These are phyloP conservation scores for Drosophila pseudotalamancana DNA, from an alignment of 2,888 invertebrate species.

Conservation along the genomic window DNA sequence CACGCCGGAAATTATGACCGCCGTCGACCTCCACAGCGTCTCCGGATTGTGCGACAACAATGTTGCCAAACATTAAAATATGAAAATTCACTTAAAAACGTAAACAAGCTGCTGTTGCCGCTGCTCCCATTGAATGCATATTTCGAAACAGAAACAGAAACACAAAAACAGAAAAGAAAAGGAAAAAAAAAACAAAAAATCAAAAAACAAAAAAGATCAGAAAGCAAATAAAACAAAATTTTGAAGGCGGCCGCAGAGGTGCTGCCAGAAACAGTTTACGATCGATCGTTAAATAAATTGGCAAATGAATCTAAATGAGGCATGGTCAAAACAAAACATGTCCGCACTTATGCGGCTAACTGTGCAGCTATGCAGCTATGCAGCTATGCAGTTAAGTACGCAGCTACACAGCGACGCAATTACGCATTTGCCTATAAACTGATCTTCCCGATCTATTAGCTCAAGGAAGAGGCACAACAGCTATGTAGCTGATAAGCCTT, in stretches of 20 bases:
- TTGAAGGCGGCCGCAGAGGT: constrained; percentile 45
- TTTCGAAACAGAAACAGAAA: constrained; percentile 29
- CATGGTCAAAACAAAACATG: constrained; percentile 69
- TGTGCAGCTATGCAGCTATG: constrained; percentile 11
- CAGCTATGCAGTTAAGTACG: neutral
- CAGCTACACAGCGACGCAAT: constrained; percentile 1
- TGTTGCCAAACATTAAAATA: constrained; percentile 80
- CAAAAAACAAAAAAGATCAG: constrained; percentile 34
- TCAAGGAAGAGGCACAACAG: neutral
- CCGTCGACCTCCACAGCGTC: constrained; percentile 61
- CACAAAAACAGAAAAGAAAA: constrained; percentile 32
- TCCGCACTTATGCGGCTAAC: constrained; percentile 38
- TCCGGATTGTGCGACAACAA: constrained; percentile 71
- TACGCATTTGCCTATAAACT: neutral
- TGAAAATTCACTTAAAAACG: constrained; percentile 80
- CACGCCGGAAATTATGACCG: constrained; percentile 80
- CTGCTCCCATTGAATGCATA: constrained; percentile 46
- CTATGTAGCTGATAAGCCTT: no score
- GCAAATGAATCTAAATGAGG: constrained; percentile 78
- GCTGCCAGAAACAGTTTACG: constrained; percentile 75
- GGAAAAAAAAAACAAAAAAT: constrained; percentile 33
- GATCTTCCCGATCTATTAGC: constrained; percentile 4
- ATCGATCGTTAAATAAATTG: constrained; percentile 82
- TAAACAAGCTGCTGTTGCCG: constrained; percentile 54
- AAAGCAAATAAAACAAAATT: constrained; percentile 37